These are phyloP conservation scores for Oceanodroma leucorhoa DNA, from an alignment of 2,797 vertebrate species.

Conservation along the genomic window DNA sequence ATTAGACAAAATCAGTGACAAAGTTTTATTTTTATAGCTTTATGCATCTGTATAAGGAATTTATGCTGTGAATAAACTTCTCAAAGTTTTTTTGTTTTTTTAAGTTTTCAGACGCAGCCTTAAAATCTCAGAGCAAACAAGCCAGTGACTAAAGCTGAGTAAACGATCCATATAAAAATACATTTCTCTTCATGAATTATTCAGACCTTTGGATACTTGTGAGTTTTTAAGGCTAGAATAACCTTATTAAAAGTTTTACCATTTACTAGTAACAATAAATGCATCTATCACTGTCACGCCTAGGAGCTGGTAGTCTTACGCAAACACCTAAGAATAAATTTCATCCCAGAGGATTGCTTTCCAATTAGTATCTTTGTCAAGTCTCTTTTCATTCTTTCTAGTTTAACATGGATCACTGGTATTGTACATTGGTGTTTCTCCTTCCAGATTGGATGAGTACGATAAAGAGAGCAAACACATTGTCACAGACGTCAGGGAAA, in stretches of 20 bases:
- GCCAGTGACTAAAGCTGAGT: background rate
- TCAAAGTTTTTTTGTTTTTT: background rate
- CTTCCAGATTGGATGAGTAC: background rate
- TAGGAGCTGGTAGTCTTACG: background rate
- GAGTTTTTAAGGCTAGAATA: background rate
- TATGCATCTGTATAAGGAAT: background rate
- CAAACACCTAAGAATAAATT: background rate
- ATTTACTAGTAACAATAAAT: background rate
- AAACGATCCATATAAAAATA: background rate
- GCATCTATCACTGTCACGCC: background rate
- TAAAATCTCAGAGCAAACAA: background rate
- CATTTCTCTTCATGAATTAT: background rate
- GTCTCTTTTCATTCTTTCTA: background rate
- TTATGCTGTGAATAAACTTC: background rate
- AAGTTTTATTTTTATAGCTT: background rate
- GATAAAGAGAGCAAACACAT: background rate
- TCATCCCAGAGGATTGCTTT: background rate
- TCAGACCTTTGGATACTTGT: background rate
- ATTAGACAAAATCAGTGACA: background rate
- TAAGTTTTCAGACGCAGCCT: background rate
- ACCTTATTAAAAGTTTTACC: background rate
- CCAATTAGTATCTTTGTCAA: background rate
- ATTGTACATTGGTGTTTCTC: background rate
- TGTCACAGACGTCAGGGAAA: background rate
- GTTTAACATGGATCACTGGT: background rate